Base-by-base conservation (phyloP, 2,797 vertebrate species). In the Neosilurus hyrtlii region DNA sequence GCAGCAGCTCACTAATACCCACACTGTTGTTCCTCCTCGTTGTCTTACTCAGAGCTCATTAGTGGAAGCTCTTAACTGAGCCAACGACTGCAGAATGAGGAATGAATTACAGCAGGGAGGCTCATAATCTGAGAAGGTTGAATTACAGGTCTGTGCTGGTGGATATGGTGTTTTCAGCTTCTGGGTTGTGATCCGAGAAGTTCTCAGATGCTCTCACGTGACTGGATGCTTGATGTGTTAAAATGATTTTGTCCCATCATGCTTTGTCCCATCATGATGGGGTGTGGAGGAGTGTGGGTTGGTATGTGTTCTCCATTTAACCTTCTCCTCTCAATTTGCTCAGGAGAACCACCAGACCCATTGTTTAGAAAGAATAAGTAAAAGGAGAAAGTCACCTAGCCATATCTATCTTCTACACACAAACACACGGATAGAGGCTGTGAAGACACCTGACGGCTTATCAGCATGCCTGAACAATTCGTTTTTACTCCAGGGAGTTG, bases 401-500 rank as follows among this genome's bases (percentile, higher is more conserved):
- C 16, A 26, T 30, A 79, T 66, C 62, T 66, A 9, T 51, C 49
- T 65, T 65, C 51, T 14, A 65, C 22, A 80, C 54, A 8, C 4
- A 59, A 57, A 72, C 56, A 62, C 56, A 72, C 6, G 49, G 66
- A 72, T 57, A 80, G 26, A 80, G 26, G 15, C n/a, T 62, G 30
- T 35, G 74, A 18, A 49, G 52, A 78, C 37, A 52, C 63, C 75
- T 82, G 79, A 43, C 61, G 24, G 66, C 75, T 54, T 71, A 82
- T 37, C 84, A 78, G 73, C 68, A 81, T 72, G 35, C 63, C 85
- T 73, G 70, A 77, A 84, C 78, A 73, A 63, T 74, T 56, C 3
- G 54, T 68, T 49, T 59, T 67, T 54, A 37, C 56, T 20, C 73
- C 49, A 35, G 82, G 37, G 77, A 78, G 66, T 20, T 73, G 37